phyloP scores from a whole-genome alignment of 2,888 invertebrate genomes.

The Nematopogon swammerdamellus region DNA sequence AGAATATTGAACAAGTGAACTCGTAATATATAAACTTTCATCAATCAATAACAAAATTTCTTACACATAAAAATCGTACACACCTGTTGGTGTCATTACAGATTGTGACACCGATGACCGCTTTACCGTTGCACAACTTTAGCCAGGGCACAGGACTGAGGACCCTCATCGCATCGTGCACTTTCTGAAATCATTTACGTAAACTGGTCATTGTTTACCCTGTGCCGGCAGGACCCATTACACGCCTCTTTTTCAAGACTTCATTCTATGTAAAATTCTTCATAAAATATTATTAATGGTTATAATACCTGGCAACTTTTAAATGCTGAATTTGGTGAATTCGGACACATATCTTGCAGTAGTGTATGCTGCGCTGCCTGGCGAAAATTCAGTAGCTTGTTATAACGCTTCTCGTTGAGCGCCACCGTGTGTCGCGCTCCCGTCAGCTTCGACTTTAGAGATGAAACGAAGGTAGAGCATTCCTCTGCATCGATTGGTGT shows the following conservation, averaged over 20 bases:
- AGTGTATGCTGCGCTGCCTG: conserved; percentile 24
- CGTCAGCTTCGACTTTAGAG: conserved; percentile 20
- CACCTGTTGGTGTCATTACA: conserved; percentile 24
- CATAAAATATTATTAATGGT: too few relatives aligned
- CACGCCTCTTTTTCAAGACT: too few relatives aligned
- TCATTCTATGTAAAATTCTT: too few relatives aligned
- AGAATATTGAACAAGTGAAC: too few relatives aligned
- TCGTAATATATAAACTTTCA: too few relatives aligned
- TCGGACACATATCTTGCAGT: conserved; percentile 22
- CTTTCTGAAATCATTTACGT: conserved; percentile 20
- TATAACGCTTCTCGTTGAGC: conserved; percentile 23
- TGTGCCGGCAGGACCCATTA: too few relatives aligned
- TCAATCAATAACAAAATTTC: too few relatives aligned
- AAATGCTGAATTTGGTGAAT: conserved; percentile 19
- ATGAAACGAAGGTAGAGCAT: not conserved
- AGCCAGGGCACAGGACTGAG: conserved; percentile 18
- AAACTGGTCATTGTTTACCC: too few relatives aligned
- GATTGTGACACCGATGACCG: conserved; percentile 23
- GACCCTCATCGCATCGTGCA: not conserved
- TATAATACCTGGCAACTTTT: conserved; percentile 13
- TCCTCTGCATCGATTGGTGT: not conserved
- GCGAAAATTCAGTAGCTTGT: conserved; percentile 23
- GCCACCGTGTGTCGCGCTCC: conserved; percentile 29
- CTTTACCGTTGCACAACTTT: conserved; percentile 30
- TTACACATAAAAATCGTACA: too few relatives aligned